Conservation (phyloP, 2,888 invertebrate species). For the Andrena trimmerana region DNA sequence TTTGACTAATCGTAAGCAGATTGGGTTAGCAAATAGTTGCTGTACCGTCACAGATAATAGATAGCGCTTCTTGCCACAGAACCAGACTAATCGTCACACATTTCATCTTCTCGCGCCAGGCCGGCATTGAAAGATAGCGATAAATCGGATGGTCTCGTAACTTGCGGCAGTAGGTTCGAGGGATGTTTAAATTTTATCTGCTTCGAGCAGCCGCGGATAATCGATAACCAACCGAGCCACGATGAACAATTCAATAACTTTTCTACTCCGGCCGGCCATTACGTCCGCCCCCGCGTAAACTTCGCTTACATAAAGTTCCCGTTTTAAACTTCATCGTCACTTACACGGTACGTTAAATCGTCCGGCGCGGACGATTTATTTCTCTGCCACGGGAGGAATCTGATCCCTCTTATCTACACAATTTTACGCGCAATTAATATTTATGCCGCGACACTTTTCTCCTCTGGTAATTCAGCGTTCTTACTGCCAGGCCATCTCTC, state of each 20-base stretch:
- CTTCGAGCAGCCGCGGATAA: not conserved
- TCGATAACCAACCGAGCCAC: slow-evolving; percentile 19
- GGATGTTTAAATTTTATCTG: slow-evolving; percentile 17
- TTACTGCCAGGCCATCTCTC: not conserved
- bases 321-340: slow-evolving; percentile 52
- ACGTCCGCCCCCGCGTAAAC: slow-evolving; percentile 31
- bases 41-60: not conserved
- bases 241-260: slow-evolving; percentile 43
- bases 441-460: slow-evolving; percentile 33
- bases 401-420: slow-evolving; percentile 44
- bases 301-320: slow-evolving; percentile 37
- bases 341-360: slow-evolving; percentile 57
- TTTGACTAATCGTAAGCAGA: not conserved
- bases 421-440: slow-evolving; percentile 66
- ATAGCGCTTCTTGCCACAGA: not conserved
- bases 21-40: not conserved
- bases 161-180: not conserved
- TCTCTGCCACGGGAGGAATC: slow-evolving; percentile 19
- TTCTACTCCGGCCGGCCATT: slow-evolving; percentile 8
- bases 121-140: not conserved
- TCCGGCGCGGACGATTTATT: slow-evolving; percentile 30
- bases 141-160: not conserved
- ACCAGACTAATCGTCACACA: not conserved
- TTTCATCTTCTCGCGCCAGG: not conserved
- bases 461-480: slow-evolving; percentile 18